These are phyloP conservation scores for Tiliacea citrago DNA, from an alignment of 2,888 invertebrate species.

Conservation along the genomic window DNA sequence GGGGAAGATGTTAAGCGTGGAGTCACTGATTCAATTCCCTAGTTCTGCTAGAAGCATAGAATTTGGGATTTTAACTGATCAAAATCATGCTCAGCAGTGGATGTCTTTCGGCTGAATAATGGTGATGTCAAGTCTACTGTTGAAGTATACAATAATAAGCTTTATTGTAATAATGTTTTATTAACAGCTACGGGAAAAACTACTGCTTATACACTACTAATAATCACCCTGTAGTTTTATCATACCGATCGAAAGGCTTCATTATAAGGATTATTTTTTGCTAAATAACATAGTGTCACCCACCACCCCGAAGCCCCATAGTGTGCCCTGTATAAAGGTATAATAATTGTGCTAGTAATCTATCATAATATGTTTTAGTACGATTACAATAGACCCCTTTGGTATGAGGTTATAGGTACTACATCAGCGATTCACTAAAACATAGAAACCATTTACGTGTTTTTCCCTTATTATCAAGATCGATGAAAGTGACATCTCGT, in stretches of 20 bases:
- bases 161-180: too few relatives aligned
- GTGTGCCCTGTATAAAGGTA: too few relatives aligned
- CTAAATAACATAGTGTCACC: too few relatives aligned
- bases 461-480: conserved; percentile 4
- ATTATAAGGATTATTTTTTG: too few relatives aligned
- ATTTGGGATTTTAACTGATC: neutral
- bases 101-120: too few relatives aligned
- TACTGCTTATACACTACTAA: neutral
- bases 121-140: too few relatives aligned
- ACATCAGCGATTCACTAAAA: neutral
- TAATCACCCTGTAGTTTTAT: too few relatives aligned
- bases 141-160: neutral
- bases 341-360: neutral
- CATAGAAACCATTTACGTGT: neutral
- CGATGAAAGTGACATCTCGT: conserved; percentile 15
- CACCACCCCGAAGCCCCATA: too few relatives aligned
- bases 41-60: neutral
- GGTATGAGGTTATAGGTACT: too few relatives aligned
- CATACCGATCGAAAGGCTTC: too few relatives aligned
- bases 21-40: neutral
- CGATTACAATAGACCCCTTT: neutral
- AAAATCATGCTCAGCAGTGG: neutral
- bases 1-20: too few relatives aligned
- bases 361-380: neutral
- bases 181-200: neutral